Percentiles rank a stretch among this genome's conserved stretches.
Conservation (phyloP, 2,888 invertebrate species). For the Archaeoteleia sp. region DNA sequence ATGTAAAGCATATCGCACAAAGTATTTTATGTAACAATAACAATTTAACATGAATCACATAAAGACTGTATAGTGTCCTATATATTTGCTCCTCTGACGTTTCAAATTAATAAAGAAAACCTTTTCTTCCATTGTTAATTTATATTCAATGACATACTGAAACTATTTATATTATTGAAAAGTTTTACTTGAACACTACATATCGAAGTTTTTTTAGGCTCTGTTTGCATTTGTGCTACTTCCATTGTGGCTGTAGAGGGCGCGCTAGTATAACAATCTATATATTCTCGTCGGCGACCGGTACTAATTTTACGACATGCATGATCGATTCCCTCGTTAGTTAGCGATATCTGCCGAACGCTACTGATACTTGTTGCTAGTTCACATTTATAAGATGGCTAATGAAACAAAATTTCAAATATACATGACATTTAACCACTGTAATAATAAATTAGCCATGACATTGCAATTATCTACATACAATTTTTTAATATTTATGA, state of each 20-base stretch:
- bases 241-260: constrained; percentile 42
- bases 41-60: too few relatives aligned
- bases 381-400: constrained; percentile 53
- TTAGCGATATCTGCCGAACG: constrained; percentile 37
- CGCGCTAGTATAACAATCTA: constrained; percentile 55
- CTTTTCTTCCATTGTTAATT: too few relatives aligned
- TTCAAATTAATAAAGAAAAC: too few relatives aligned
- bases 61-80: too few relatives aligned
- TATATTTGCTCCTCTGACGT: too few relatives aligned
- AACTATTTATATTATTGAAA: too few relatives aligned
- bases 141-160: too few relatives aligned
- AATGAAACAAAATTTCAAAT: constrained; percentile 22
- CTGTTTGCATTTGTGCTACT: constrained; percentile 58
- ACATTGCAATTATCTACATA: not conserved
- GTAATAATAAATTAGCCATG: too few relatives aligned
- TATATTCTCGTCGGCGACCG: constrained; percentile 56
- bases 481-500: too few relatives aligned
- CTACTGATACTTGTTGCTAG: constrained; percentile 64
- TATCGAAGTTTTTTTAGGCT: constrained; percentile 20
- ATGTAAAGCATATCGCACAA: too few relatives aligned
- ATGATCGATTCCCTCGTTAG: constrained; percentile 44
- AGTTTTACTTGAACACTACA: constrained; percentile 48
- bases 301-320: constrained; percentile 50
- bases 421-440: too few relatives aligned
- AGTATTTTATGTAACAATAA: too few relatives aligned